phyloP scores from a whole-genome alignment of 2,797 vertebrate species.

The Rhinatrema bivittatum region DNA sequence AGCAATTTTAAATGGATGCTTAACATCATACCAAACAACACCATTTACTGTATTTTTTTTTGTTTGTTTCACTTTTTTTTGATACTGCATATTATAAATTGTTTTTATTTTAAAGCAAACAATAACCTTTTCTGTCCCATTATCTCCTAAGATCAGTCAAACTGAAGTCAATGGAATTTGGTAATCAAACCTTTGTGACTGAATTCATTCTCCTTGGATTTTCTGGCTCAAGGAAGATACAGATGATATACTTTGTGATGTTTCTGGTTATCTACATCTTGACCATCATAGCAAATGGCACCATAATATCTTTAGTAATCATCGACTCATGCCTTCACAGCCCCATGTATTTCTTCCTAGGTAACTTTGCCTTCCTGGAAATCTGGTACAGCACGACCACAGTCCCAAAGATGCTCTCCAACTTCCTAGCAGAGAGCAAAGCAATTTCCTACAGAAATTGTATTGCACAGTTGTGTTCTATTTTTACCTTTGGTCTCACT shows the following conservation, averaged over 20 bases:
- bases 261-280: conserved; percentile 7
- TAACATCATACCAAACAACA: too few species aligned
- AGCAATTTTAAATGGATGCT: too few species aligned
- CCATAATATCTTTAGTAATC: conserved; percentile 6
- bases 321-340: not conserved
- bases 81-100: too few species aligned
- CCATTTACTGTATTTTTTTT: too few species aligned
- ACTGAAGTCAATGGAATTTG: too few species aligned
- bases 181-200: too few species aligned
- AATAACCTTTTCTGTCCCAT: too few species aligned
- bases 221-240: not conserved
- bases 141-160: too few species aligned
- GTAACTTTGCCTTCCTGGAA: conserved; percentile 36
- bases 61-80: too few species aligned
- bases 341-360: conserved; percentile 23
- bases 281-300: conserved; percentile 9
- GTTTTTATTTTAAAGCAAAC: too few species aligned
- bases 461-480: not conserved
- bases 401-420: conserved; percentile 1
- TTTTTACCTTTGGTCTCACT: conserved; percentile 1
- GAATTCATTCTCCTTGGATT: not conserved
- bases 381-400: conserved; percentile 25
- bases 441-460: not conserved
- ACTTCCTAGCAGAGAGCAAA: not conserved
- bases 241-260: conserved; percentile 3